Evolutionary conservation across 2,113 vertebrate species (phyloP), one percentile per base, ranked within the genome.

Genomic region (Pavo muticus): DNA sequence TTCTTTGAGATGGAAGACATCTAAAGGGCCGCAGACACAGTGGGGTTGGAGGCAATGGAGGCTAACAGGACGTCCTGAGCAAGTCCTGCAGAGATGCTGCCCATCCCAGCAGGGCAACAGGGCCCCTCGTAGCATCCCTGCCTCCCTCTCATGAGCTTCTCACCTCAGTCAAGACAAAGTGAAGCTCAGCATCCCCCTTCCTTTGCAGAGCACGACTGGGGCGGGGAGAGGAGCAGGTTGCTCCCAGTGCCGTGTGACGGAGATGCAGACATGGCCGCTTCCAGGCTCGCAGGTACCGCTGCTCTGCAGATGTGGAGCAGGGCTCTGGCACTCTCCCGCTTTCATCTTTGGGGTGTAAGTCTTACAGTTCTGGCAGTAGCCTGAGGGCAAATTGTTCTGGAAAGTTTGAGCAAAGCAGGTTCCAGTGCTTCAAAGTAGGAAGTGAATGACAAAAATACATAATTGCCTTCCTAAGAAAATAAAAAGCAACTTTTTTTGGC

Each of bases 401-500:
- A 77, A 97, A 96, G 87, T 95, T 95, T 93, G 85, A 96, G 94
- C 65, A 93, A 95, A 94, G 94, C 93, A 91, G 90, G 94, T 94
- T 95, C 87, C 60, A n/a, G 82, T 9, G 65, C 93, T 97, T 96
- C 95, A 94, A 97, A 97, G 94, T 52, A 91, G 75, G 75, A 95
- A 96, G 91, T 14, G 50, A 90, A 82, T 95, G 94, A 91, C 91
- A 94, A 95, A 96, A 95, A 95, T 92, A 91, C 56, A 77, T 95
- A 97, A 94, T 96, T 97, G 90, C 82, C 87, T 91, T 90, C 94
- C 94, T 95, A 93, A 94, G 95, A 90, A 97, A 97, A 88, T 90
- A 96, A 89, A 95, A 96, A 95, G 90, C 87, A 93, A 94, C 91
- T 96, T 79, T 87, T 81, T 74, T 91, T 82, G 89, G 94, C 93